Base-by-base conservation (phyloP, 2,888 invertebrate species). In the Sylvicola fuscatus region DNA sequence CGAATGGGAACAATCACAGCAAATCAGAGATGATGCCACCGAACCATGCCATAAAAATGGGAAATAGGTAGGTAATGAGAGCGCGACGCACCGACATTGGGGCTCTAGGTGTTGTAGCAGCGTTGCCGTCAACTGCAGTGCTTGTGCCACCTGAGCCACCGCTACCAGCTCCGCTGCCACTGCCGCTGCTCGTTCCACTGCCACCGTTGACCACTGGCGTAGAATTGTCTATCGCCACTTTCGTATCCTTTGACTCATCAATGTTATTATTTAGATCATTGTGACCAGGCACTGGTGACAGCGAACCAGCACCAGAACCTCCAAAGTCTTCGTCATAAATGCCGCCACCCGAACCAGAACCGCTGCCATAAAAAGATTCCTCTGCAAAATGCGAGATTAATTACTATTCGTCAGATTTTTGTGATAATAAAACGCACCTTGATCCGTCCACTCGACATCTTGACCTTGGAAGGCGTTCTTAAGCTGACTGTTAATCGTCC, bases 401-500 rank as follows among this genome's bases (percentile, higher is more conserved):
- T 29, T 15, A 27, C 12, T 14, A 15, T 14, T 32, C 13, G 13
- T 11, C 17, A 21, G 8, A 7, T 33, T 4, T 12, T 21, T 10
- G 27, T 13, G 31, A 13, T n/a, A 29, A 42, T 16, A 27, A 35
- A 33, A 40, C 42, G 47, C 52, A 68, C 70, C 68, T 47, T 62
- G 64, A 46, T 78, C 77, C 32, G 66, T 65, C 84, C 84, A 87
- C 47, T 86, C 83, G 26, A 92, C 89, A 50, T 92, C 89, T 44
- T 79, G 70, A 0, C 92, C 93, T 49, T 86, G 86, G 60, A 79
- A 86, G 0, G 93, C 93, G 50, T 79, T 81, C 49, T 79, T 73
- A 40, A 95, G 64, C 48, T 83, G 74, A 43, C 71, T 78, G 21
- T 81, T 78, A 44, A 87, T 76, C 27, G 74, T 71, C 46, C 76